Evolutionary conservation across 2,888 invertebrate species (phyloP), one percentile per base, ranked within the genome.

Genomic region (Luffia ferchaultella): DNA sequence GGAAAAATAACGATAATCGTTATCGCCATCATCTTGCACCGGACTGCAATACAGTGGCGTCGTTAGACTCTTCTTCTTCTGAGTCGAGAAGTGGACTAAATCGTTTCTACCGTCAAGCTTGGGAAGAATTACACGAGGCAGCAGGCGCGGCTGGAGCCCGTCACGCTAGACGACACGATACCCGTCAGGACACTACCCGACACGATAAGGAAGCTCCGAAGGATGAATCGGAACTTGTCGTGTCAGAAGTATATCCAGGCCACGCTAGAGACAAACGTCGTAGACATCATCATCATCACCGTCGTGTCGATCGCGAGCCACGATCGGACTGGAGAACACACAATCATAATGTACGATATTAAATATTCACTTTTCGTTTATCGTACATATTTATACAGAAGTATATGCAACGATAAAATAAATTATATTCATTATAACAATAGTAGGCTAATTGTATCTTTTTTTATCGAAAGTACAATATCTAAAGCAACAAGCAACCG

Each of bases 81-180:
- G 95, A 94, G 65, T 93, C 93, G 7, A 88, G 93, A 48, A 89
- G 90, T 62, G 93, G 93, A 30, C 85, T 96, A 55, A 95, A 94
- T 70, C 88, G 94, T 57, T 95, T 93, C 76, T 96, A 96, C 76
- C 88, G 94, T 20, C 93, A 95, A 71, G 96, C 96, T 1, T 96
- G 96, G 96, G 95, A 96, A 70, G 95, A 95, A 70, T 86, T 96
- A 2, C 93, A 94, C 69, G 93, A 94, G 69, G 90, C 92, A 2
- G 89, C 93, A 2, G 89, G 88, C 1, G 67, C 89, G 88, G 60
- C 83, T 80, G 62, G 92, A 91, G 68, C 91, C 92, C n/a, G n/a
- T n/a, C 60, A 90, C 90, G 40, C 72, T 91, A 63, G 91, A 91
- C 72, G 89, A 89, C n/a, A n/a, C n/a, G n/a, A n/a, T n/a, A n/a